Evolutionary conservation across 1,140 invertebrate genomes (phyloP), one percentile per base, ranked within the genome.

Genomic region (Batillaria attramentaria): DNA sequence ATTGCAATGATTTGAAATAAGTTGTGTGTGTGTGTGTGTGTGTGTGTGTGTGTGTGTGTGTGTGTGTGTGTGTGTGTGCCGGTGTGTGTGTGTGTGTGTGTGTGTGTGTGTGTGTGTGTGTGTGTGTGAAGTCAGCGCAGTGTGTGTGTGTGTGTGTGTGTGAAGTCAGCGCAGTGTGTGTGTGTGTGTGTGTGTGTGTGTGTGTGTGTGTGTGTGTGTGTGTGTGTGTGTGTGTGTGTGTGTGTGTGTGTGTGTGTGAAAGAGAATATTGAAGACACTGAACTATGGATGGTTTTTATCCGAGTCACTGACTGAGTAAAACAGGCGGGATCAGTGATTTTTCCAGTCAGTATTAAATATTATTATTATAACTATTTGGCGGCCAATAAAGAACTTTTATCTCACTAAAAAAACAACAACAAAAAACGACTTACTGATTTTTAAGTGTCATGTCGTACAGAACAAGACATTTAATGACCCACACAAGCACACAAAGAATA

Each of bases 141-240:
- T n/a, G 8, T 62, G 24, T 62, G 70, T 35, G 24, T n/a, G 43
- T 46, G 24, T 46, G 28, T 31, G 24, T 46, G 43, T 46, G 43
- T 0, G 43, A 50, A 31, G 28, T 28, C 10, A 50, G 24, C n/a
- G 31, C 39, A 41, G 24, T 72, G 39, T 72, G 39, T 72, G 69
- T 72, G 24, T 72, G 69, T 42, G 24, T 72, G 69, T 72, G 39
- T 72, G 39, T 37, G 43, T 72, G 69, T 42, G 43, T 72, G 39
- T 72, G 39, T 42, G 35, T 72, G 24, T 72, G 39, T 72, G 41
- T 72, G 39, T 72, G 35, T 72, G 39, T 72, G 69, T 42, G 39
- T 72, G 39, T 72, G 31, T 72, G 41, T 41, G 6, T 39, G 69
- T 42, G 39, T 42, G 39, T 72, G 24, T 10, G 41, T 42, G 39